Percentiles rank a stretch among this genome's conserved stretches.
These are phyloP conservation scores for Mycteria americana DNA, from an alignment of 2,797 vertebrate species.

Conservation along the genomic window DNA sequence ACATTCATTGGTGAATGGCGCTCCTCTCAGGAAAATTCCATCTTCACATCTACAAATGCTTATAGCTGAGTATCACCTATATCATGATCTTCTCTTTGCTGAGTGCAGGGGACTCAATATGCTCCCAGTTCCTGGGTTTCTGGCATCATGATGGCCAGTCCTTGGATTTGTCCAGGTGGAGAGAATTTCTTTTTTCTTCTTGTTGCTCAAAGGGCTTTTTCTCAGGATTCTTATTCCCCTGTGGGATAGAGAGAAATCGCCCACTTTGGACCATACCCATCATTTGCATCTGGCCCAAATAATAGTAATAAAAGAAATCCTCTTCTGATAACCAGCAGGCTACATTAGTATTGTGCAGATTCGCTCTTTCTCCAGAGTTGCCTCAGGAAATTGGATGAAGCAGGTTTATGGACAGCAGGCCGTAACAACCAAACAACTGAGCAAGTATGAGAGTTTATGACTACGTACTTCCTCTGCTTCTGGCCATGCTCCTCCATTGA, in stretches of 20 bases:
- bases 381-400: background rate
- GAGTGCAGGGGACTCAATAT: background rate
- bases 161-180: background rate
- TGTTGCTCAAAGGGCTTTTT: background rate
- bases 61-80: background rate
- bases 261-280: background rate
- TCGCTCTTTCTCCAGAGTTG: background rate
- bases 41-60: background rate
- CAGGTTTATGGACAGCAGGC: background rate
- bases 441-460: background rate
- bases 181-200: background rate
- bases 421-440: background rate
- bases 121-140: background rate
- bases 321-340: background rate
- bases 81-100: background rate
- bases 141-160: background rate
- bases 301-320: background rate
- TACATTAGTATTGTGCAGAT: background rate
- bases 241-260: background rate
- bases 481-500: rapidly evolving
- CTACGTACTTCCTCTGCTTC: background rate
- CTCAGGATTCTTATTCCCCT: background rate
- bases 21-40: background rate
- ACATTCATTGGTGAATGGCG: rapidly evolving
- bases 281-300: background rate